phyloP scores from a whole-genome alignment of 92 coral and sea anemone genomes.

The Epizoanthus illoricatus region DNA sequence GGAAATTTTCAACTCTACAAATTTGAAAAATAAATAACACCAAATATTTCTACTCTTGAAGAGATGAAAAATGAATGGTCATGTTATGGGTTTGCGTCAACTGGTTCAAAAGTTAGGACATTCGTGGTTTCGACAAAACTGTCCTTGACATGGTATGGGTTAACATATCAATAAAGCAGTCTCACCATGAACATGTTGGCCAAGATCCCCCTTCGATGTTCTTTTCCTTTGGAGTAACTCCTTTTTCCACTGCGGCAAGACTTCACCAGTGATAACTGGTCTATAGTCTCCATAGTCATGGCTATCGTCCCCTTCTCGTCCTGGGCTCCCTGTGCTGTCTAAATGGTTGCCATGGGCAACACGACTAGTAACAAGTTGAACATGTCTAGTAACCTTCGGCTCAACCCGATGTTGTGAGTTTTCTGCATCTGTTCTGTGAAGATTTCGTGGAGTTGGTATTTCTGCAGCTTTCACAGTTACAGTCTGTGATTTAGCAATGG shows the following conservation, averaged over 20 bases:
- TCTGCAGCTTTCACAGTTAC: not conserved
- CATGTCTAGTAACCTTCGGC: not conserved
- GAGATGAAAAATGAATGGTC: too few species aligned
- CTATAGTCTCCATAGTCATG: slow-evolving; percentile 39
- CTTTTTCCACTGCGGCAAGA: slow-evolving; percentile 69
- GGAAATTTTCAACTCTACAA: too few species aligned
- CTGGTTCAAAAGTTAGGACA: too few species aligned
- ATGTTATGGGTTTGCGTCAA: too few species aligned
- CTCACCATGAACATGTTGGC: slow-evolving; percentile 14
- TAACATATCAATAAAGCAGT: too few species aligned
- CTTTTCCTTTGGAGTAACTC: slow-evolving; percentile 61
- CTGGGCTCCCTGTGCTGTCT: not conserved
- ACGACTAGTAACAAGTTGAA: not conserved
- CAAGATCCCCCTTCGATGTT: not conserved
- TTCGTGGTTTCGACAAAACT: too few species aligned
- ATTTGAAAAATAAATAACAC: too few species aligned
- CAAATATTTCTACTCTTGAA: too few species aligned
- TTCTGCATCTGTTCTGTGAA: slow-evolving; percentile 5
- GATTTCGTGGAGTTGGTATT: not conserved
- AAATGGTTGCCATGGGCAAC: not conserved
- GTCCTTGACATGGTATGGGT: too few species aligned
- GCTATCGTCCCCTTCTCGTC: slow-evolving; percentile 15
- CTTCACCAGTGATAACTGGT: slow-evolving; percentile 63
- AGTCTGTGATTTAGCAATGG: slow-evolving; percentile 1
- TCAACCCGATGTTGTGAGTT: slow-evolving; percentile 11